These are phyloP conservation scores for Synchiropus splendidus DNA, from an alignment of 2,113 vertebrate genomes.

Conservation along the genomic window DNA sequence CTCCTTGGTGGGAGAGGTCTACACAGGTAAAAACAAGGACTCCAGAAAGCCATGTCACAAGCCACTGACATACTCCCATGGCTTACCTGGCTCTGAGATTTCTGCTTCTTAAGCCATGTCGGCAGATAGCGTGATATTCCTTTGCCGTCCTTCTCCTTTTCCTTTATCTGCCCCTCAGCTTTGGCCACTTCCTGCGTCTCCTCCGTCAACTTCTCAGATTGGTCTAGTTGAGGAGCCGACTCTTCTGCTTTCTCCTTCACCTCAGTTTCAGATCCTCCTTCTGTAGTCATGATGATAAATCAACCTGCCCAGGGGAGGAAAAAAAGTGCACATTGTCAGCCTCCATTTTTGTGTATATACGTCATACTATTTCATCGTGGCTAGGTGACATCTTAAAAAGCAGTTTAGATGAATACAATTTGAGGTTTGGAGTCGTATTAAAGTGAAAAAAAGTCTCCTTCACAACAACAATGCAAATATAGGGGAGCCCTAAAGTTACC, in stretches of 20 bases:
- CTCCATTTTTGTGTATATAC: too few relatives aligned
- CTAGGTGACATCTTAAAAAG: too few relatives aligned
- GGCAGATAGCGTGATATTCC: slow-evolving; percentile 90
- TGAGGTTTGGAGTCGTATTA: too few relatives aligned
- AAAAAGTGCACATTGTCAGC: too few relatives aligned
- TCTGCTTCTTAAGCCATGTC: slow-evolving; percentile 95
- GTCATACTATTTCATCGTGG: too few relatives aligned
- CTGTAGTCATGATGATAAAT: slow-evolving; percentile 83
- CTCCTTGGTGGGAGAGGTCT: slow-evolving; percentile 56
- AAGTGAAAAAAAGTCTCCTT: too few relatives aligned
- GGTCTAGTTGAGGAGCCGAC: slow-evolving; percentile 33
- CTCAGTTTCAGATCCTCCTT: slow-evolving; percentile 77
- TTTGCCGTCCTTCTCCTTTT: slow-evolving; percentile 76
- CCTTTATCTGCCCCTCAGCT: slow-evolving; percentile 60
- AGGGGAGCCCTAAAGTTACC: too few relatives aligned
- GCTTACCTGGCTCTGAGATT: slow-evolving; percentile 74
- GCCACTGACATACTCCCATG: too few relatives aligned
- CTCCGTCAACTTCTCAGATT: slow-evolving; percentile 41
- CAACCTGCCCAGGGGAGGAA: slow-evolving; percentile 52
- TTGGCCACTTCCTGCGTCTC: slow-evolving; percentile 63
- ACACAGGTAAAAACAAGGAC: background rate
- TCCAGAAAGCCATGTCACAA: too few relatives aligned
- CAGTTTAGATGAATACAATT: too few relatives aligned
- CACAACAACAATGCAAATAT: too few relatives aligned
- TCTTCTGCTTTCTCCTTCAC: slow-evolving; percentile 79